Base-by-base conservation (phyloP, 1,140 invertebrate species). In the Zaprionus taronus region DNA sequence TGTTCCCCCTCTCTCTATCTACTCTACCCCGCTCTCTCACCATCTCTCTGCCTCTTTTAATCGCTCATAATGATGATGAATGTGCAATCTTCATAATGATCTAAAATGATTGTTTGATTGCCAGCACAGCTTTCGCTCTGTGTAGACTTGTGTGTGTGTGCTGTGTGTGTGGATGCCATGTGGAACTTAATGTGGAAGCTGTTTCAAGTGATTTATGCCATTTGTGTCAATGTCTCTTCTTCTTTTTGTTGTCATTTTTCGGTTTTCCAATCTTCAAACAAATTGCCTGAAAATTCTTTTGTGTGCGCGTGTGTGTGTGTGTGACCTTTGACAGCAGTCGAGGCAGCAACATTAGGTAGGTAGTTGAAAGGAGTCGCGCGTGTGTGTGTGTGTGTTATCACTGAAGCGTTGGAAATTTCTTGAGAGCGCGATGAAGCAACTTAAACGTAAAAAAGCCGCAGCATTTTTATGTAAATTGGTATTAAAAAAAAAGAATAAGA, bases 391-490 rank as follows among this genome's bases (percentile, higher is more conserved):
- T 26, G 66, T 72, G 76, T 85, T 91, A 89, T 89, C 85, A 84
- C 81, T 69, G 31, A 74, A 72, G 80, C 77, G 76, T 77, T 71
- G 66, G 60, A 72, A 64, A 72, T 67, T 71, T 78, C 47, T 57
- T 66, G 65, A 68, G 77, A 91, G 90, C 9, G 31, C 31, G 31
- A 89, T 89, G 72, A 91, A 85, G 85, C 85, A 89, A 89, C 84
- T 81, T 70, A 78, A 47, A 73, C 62, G 65, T 60, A 71, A 72
- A 79, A 28, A 57, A 61, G 71, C 72, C 44, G 81, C 77, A 75
- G 79, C 78, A 57, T 90, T 89, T 85, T 90, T 85, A 89, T 90
- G 85, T 81, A 90, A 90, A 65, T 79, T 79, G 72, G 69, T 81
- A 72, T 79, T 81, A 76, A 71, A 49, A 67, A 67, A 60, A 60